Base-by-base conservation (phyloP, 2,888 invertebrate species). In the Agonopterix alstromeriana region DNA sequence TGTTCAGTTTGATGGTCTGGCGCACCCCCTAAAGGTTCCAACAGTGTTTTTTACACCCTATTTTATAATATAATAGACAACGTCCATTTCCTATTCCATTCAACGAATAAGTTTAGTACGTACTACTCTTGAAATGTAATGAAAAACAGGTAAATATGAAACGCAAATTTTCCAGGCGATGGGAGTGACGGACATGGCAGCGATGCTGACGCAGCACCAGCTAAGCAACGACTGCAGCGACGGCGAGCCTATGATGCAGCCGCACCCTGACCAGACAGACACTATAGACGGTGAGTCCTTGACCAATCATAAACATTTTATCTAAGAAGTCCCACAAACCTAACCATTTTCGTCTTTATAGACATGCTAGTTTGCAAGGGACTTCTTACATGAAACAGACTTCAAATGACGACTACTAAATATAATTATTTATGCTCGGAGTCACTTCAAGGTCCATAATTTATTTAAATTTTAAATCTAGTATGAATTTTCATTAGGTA, bases 241-340 rank as follows among this genome's bases (percentile, higher is more conserved):
- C 54, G 81, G 82, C 65, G 93, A 91, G 73, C 90, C 76, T 63
- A 90, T 89, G 73, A 89, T 90, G 61, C 90, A 90, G 58, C 86
- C 92, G 56, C 92, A 92, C 58, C 91, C 93, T 42, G 94, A 94
- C 79, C 92, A 92, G 70, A 90, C 92, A 55, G 94, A 94, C 82
- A 91, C 93, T 67, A 93, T 94, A 70, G 94, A 94, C 81, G 94
- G 94, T 94, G 86, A 93, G 94, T 84, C 50, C 27, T 27, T 27
- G 27, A 27, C 5, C 27, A 7, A 27, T 27, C 27, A 27, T 27
- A 2, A 1, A 27, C 27, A 27, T 7, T 27, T 1, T 27, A 27
- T 27, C 27, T 27, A 27, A 27, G 27, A 27, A 27, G 27, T 27
- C 27, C 27, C 27, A 27, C 5, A 7, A 27, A 27, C 27, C 27